These are phyloP conservation scores for Nemurella pictetii DNA, from an alignment of 2,888 invertebrate species.

Conservation along the genomic window DNA sequence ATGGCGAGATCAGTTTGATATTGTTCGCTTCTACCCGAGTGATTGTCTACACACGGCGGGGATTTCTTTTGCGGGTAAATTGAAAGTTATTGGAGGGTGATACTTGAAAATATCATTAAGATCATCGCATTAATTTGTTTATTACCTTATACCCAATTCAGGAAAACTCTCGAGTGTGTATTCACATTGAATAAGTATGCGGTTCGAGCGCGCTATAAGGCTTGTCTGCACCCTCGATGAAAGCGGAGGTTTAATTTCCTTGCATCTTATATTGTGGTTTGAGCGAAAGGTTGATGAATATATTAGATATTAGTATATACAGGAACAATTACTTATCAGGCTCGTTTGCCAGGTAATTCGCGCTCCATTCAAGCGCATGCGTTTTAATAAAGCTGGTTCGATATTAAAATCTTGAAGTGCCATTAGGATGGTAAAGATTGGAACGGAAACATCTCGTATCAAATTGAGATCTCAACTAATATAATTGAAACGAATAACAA, in stretches of 20 bases:
- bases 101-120: background rate
- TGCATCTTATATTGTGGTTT: background rate
- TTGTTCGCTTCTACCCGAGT: background rate
- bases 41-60: background rate
- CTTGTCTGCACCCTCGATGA: background rate
- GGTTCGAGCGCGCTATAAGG: no score
- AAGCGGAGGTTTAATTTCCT: background rate
- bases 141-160: background rate
- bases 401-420: no score
- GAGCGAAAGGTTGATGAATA: background rate
- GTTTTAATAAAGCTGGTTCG: no score
- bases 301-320: no score
- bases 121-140: background rate
- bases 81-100: background rate
- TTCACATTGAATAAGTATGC: background rate
- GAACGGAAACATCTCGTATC: no score
- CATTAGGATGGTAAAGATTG: no score
- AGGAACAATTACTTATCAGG: no score
- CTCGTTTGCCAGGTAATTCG: no score
- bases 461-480: no score
- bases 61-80: background rate
- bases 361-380: no score
- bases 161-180: background rate
- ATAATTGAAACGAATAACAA: no score
- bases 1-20: background rate